phyloP scores from a whole-genome alignment of 37 sponge, comb jelly and placozoan species.

The Aplysina aerophoba region DNA sequence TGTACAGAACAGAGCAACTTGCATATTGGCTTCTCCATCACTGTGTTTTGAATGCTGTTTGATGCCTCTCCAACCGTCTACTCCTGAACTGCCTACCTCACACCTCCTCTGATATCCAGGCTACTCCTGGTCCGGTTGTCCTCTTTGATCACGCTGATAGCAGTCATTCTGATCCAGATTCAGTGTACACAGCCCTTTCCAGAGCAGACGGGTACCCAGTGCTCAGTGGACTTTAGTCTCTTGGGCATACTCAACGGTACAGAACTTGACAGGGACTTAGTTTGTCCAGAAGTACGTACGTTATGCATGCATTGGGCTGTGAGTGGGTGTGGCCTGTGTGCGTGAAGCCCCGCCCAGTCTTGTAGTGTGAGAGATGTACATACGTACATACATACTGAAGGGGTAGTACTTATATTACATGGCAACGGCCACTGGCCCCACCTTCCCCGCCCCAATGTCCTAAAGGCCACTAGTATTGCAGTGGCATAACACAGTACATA shows the following conservation, averaged over 20 bases:
- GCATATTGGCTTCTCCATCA: too few relatives aligned
- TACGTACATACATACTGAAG: too few relatives aligned
- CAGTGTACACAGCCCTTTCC: slow-evolving; percentile 64
- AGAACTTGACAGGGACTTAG: background rate
- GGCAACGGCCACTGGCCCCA: too few relatives aligned
- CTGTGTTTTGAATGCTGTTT: background rate
- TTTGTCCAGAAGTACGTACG: slow-evolving; percentile 10
- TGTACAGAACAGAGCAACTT: too few relatives aligned
- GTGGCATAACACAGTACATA: too few relatives aligned
- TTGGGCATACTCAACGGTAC: background rate
- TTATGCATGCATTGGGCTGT: background rate
- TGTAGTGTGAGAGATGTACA: too few relatives aligned
- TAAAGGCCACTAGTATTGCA: too few relatives aligned
- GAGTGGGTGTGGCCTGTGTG: slow-evolving; percentile 17
- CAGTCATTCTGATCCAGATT: slow-evolving; percentile 56
- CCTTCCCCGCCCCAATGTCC: too few relatives aligned
- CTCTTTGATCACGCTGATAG: slow-evolving; percentile 78
- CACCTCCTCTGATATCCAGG: slow-evolving; percentile 26
- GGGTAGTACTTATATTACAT: too few relatives aligned
- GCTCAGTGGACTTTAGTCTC: background rate
- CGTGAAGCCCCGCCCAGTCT: too few relatives aligned
- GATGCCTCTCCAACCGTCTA: background rate
- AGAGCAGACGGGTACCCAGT: slow-evolving; percentile 13
- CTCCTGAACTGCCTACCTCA: background rate
- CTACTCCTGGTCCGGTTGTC: slow-evolving; percentile 76